phyloP scores from a whole-genome alignment of 2,888 invertebrate species.

The Polyploca ridens region DNA sequence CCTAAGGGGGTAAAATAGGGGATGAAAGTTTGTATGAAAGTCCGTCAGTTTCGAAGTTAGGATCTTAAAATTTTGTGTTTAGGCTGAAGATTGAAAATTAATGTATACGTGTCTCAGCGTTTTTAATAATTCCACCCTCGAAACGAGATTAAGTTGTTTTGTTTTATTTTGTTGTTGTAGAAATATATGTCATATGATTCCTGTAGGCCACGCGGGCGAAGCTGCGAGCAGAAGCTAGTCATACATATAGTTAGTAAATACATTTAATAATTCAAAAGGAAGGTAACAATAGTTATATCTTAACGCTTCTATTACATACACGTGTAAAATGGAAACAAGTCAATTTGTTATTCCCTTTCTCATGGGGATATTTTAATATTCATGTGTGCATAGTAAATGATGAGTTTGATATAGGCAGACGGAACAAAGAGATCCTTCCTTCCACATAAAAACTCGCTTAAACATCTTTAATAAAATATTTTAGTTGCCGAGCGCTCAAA shows the following conservation, averaged over 20 bases:
- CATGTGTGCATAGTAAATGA: slow-evolving; percentile 7
- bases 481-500: slow-evolving; percentile 22
- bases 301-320: background rate
- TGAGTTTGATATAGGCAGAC: slow-evolving; percentile 13
- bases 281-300: background rate
- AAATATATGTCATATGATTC: too few relatives aligned
- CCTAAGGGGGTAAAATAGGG: too few relatives aligned
- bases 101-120: too few relatives aligned
- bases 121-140: too few relatives aligned
- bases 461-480: slow-evolving; percentile 17
- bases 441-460: slow-evolving; percentile 10
- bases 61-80: too few relatives aligned
- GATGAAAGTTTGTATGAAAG: too few relatives aligned
- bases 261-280: background rate
- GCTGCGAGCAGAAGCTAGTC: too few relatives aligned
- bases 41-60: too few relatives aligned
- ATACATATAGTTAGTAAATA: background rate
- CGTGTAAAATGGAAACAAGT: slow-evolving; percentile 1
- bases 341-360: slow-evolving; percentile 8
- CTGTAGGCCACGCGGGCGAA: too few relatives aligned
- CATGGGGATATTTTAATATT: background rate
- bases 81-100: too few relatives aligned
- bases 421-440: slow-evolving; percentile 21
- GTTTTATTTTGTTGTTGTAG: too few relatives aligned
- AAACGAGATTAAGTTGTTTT: too few relatives aligned